Percentiles rank a stretch among this genome's conserved stretches.
These are phyloP conservation scores for Molanna angustata DNA, from an alignment of 2,888 invertebrate genomes.

Conservation along the genomic window DNA sequence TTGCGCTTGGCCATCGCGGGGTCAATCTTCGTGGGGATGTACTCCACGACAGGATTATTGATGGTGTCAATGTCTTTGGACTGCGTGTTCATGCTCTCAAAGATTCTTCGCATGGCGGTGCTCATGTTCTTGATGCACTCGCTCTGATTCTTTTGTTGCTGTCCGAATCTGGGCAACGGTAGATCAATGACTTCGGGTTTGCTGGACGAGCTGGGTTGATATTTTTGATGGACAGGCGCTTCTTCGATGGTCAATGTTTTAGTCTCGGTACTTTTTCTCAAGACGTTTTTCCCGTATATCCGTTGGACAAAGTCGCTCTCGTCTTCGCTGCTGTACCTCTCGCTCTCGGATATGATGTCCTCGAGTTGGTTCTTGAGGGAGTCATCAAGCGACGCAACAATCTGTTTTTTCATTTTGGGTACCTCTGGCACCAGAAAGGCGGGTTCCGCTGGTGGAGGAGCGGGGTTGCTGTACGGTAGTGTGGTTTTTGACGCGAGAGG, in stretches of 20 bases:
- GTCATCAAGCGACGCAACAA: background rate
- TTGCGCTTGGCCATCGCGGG: constrained; percentile 46
- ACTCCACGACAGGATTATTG: constrained; percentile 39
- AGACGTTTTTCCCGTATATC: background rate
- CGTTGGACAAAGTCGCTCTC: constrained; percentile 11
- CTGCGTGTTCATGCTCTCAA: constrained; percentile 24
- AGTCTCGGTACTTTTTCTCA: background rate
- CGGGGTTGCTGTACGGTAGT: background rate
- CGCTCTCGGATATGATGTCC: constrained; percentile 30
- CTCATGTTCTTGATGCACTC: constrained; percentile 22
- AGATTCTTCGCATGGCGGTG: constrained; percentile 25
- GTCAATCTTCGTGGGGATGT: constrained; percentile 50
- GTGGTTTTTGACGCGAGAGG: constrained; percentile 2
- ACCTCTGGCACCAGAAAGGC: constrained; percentile 19
- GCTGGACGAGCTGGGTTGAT: constrained; percentile 2
- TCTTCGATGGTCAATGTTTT: background rate
- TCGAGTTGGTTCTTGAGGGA: constrained; percentile 19
- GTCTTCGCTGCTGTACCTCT: constrained; percentile 28
- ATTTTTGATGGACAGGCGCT: background rate
- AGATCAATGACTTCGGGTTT: constrained; percentile 9
- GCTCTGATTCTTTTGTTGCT: constrained; percentile 1
- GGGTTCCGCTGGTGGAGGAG: background rate
- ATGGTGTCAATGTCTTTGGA: constrained; percentile 7
- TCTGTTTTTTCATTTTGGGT: constrained; percentile 17
- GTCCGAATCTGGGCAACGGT: constrained; percentile 18